Evolutionary conservation across 2,113 vertebrate species (phyloP).

Genomic region (Microcebus griseorufus): DNA sequence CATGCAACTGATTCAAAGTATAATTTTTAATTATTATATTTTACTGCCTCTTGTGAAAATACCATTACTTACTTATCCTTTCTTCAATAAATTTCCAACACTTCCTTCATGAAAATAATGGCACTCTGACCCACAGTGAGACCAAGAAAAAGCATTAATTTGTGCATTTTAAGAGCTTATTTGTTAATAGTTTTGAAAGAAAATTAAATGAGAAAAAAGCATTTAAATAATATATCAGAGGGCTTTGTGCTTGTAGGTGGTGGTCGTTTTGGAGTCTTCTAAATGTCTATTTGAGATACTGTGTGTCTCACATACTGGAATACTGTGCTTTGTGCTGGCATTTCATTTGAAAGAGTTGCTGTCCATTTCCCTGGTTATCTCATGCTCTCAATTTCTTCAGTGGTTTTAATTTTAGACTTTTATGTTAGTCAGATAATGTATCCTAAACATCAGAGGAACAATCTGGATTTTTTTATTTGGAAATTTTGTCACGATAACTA

Average conservation of each 20-base stretch:
- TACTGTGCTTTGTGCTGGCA: not conserved
- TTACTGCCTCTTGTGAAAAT: not conserved
- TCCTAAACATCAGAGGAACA: not conserved
- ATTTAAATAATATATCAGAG: not conserved
- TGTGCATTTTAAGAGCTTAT: not conserved
- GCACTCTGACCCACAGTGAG: not conserved
- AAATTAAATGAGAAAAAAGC: not conserved
- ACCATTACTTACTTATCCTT: not conserved
- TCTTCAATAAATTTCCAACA: not conserved
- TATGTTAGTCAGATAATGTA: not conserved
- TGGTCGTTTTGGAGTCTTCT: not conserved
- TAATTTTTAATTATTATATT: not conserved
- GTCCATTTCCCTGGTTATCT: not conserved
- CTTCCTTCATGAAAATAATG: not conserved
- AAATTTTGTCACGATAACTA: not conserved
- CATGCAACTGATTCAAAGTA: not conserved
- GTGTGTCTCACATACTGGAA: not conserved
- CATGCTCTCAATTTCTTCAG: not conserved
- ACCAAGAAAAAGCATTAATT: not conserved
- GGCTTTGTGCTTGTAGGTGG: not conserved
- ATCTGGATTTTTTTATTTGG: slow-evolving; percentile 16
- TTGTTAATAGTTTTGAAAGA: not conserved
- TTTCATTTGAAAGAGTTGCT: not conserved
- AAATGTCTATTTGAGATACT: not conserved
- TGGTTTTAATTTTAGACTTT: slow-evolving; percentile 2